Base-by-base conservation (phyloP, 2,888 invertebrate genomes). In the Agriopis aurantiaria region DNA sequence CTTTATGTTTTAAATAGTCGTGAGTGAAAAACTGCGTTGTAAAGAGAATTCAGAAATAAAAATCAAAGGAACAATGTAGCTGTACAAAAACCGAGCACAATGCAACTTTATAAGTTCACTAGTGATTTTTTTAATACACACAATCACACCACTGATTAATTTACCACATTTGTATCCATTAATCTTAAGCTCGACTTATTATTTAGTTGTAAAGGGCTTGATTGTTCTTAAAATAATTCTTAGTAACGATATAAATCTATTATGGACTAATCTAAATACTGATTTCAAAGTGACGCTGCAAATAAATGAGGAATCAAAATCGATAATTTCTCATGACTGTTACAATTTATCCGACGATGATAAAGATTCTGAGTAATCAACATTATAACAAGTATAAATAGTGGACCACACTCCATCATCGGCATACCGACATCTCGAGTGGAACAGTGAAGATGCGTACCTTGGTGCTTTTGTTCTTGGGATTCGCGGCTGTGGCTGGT, bases 401-500 rank as follows among this genome's bases (percentile, higher is more conserved):
- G 41, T 57, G 57, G 45, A 57, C 57, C 45, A 9, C 43, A 57
- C 17, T 45, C 3, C 14, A 11, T 9, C 8, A 45, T 3, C 57
- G 17, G 14, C 17, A 56, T 56, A 57, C 45, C 57, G 45, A 57
- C 45, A 17, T 9, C 43, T 58, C 33, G 23, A 8, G 45, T 46
- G 8, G 46, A 46, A 3, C 12, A 23, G 57, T 45, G 6, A 45
- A 58, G 46, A 63, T 45, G 53, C 45, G 17, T 46, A 49, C 55
- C 33, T 55, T 55, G 23, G 55, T n/a, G 63, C 46, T 46, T 3
- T 58, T 58, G 4, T 12, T 46, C 14, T 7, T 58, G 85, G 84
- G 0, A n/a, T 57, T 3, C 58, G 72, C 3, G 83, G 84, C 59
- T 83, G 77, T 40, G 69, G 62, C 4, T 12, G 59, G 58, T 58